Evolutionary conservation across 2,888 invertebrate genomes (phyloP), one percentile per base, ranked within the genome.

Genomic region (Folsomia manolachei): DNA sequence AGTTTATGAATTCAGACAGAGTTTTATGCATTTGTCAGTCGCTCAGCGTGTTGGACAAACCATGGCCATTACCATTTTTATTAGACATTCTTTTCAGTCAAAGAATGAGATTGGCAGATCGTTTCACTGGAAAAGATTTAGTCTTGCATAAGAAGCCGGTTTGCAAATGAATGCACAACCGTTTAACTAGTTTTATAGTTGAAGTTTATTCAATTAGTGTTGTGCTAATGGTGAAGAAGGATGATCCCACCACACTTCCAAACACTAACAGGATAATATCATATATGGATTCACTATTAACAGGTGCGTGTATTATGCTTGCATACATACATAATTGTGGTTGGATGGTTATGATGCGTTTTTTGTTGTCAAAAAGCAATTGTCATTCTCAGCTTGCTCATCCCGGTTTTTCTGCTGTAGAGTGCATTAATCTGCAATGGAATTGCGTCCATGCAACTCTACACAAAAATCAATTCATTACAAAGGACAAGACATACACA

Each of bases 371-470:
- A 7, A 76, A 75, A 77, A 79, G 76, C 76, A 76, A 79, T 79
- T 79, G 79, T 79, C 79, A 79, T 77, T 79, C 79, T 72, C 73
- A 74, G 76, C 79, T 79, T 77, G 77, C 75, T 53, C 53, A 51
- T 62, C 27, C 52, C 74, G 74, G 71, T 75, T 75, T 71, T 63
- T 62, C 67, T 60, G 71, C 78, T 76, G 71, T 63, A 73, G 78
- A 76, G 78, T n/a, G n/a, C n/a, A n/a, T 76, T 78, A 76, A 78
- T 76, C 78, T 76, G 75, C 76, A 73, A 65, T 71, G 72, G 75
- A 75, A 78, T 73, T 75, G 69, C 65, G 27, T 64, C 64, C 4
- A 39, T 39, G 39, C 39, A 39, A 39, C 14, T 14, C 39, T 14
- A 9, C 39, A 39, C n/a, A n/a, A 69, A 69, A 69, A 68, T 62